Conservation (phyloP, 2,113 vertebrate genomes). For the Protobothrops flavoviridis region DNA sequence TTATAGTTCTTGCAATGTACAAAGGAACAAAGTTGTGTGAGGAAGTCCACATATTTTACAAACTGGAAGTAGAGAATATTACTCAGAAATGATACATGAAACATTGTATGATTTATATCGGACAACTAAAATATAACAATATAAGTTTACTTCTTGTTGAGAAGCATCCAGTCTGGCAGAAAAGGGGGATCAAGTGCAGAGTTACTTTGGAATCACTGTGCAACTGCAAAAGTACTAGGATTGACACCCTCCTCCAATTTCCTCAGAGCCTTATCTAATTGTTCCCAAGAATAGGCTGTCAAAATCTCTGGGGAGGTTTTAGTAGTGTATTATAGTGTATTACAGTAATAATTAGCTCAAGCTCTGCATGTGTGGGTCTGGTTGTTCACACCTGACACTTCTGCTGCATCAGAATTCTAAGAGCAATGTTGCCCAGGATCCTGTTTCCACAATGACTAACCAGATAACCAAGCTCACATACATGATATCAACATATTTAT, state of each 20-base stretch:
- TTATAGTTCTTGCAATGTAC: neutral
- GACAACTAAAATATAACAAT: neutral
- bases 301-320: neutral
- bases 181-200: no score
- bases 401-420: neutral
- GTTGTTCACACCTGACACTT: neutral
- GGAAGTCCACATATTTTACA: neutral
- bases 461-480: neutral
- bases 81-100: neutral
- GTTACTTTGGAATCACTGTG: no score
- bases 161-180: no score
- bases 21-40: neutral
- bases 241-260: no score
- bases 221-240: no score
- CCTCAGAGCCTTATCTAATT: no score
- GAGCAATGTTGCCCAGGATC: neutral
- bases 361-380: neutral
- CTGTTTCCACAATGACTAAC: neutral
- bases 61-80: neutral
- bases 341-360: neutral
- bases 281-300: no score
- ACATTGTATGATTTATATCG: neutral
- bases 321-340: neutral
- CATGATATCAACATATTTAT: neutral
- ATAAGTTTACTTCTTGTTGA: neutral